Percentiles rank a stretch among this genome's conserved stretches.
phyloP scores from a whole-genome alignment of 2,888 invertebrate genomes.

The Leptodirus hochenwartii region DNA sequence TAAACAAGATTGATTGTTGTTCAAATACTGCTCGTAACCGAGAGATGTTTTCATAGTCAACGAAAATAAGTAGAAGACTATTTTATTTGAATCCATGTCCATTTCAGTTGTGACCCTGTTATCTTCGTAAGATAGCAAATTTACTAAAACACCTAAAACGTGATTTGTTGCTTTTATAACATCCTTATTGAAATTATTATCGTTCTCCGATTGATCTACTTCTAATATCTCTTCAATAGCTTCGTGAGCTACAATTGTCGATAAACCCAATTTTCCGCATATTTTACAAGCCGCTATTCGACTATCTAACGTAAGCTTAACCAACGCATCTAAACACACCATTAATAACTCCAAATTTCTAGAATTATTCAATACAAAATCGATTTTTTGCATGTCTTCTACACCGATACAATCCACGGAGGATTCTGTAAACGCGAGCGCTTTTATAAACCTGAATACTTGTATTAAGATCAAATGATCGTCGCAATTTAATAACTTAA shows the following conservation, averaged over 20 bases:
- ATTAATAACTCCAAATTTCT: slow-evolving; percentile 40
- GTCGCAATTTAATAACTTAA: slow-evolving; percentile 37
- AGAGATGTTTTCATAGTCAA: too few relatives aligned
- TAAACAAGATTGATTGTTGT: too few relatives aligned
- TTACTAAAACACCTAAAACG: too few relatives aligned
- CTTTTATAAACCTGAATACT: slow-evolving; percentile 46
- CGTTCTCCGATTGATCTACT: background rate
- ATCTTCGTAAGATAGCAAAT: too few relatives aligned
- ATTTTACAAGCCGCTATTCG: slow-evolving; percentile 14
- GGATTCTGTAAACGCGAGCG: slow-evolving; percentile 19
- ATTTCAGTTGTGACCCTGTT: too few relatives aligned
- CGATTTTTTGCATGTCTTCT: slow-evolving; percentile 33
- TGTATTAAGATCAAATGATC: slow-evolving; percentile 59
- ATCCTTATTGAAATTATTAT: background rate
- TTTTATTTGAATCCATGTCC: too few relatives aligned
- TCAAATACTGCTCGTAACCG: too few relatives aligned
- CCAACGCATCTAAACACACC: slow-evolving; percentile 37
- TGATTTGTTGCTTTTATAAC: background rate
- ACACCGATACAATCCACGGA: slow-evolving; percentile 22
- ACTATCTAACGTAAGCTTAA: slow-evolving; percentile 17
- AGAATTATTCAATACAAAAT: slow-evolving; percentile 58
- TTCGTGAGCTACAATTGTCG: slow-evolving; percentile 15
- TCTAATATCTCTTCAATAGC: background rate
- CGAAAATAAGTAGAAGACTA: too few relatives aligned
- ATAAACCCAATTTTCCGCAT: slow-evolving; percentile 13